These are phyloP conservation scores for Glomeris marginata DNA, from an alignment of 2,888 invertebrate species.

Conservation along the genomic window DNA sequence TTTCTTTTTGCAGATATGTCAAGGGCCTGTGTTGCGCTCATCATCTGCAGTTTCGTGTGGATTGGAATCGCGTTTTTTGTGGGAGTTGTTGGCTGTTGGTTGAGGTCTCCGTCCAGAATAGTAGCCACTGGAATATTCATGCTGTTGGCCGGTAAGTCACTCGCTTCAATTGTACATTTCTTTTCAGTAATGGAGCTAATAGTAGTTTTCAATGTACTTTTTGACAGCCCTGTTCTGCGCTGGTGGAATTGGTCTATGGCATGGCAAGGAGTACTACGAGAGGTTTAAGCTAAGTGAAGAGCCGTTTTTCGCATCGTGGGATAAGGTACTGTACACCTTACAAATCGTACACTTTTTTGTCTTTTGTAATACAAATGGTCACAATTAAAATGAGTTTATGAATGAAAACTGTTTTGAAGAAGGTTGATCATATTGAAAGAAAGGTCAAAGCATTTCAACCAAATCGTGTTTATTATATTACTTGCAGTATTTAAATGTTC, in stretches of 20 bases:
- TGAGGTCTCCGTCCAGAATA: constrained; percentile 81
- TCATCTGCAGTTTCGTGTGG: constrained; percentile 79
- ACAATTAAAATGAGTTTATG: no score
- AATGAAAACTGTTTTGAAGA: no score
- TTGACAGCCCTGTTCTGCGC: constrained; percentile 66
- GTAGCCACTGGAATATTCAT: constrained; percentile 83
- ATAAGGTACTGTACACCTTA: no score
- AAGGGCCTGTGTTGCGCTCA: constrained; percentile 80
- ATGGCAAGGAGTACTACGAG: constrained; percentile 89
- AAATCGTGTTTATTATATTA: not conserved
- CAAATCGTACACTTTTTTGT: no score
- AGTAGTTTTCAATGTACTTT: no score
- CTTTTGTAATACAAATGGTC: no score
- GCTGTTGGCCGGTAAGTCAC: constrained; percentile 63
- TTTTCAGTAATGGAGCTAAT: no score
- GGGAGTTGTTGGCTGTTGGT: constrained; percentile 93
- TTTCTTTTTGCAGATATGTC: constrained; percentile 50
- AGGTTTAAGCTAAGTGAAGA: constrained; percentile 85
- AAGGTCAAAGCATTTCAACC: not conserved
- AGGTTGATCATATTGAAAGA: not conserved
- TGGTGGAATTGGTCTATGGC: constrained; percentile 91
- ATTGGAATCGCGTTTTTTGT: constrained; percentile 91
- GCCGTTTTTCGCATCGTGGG: constrained; percentile 84
- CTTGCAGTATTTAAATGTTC: not conserved
- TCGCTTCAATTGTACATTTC: no score